Conservation (phyloP, 2,797 vertebrate species). For the Enteromius unitaeniatus region DNA sequence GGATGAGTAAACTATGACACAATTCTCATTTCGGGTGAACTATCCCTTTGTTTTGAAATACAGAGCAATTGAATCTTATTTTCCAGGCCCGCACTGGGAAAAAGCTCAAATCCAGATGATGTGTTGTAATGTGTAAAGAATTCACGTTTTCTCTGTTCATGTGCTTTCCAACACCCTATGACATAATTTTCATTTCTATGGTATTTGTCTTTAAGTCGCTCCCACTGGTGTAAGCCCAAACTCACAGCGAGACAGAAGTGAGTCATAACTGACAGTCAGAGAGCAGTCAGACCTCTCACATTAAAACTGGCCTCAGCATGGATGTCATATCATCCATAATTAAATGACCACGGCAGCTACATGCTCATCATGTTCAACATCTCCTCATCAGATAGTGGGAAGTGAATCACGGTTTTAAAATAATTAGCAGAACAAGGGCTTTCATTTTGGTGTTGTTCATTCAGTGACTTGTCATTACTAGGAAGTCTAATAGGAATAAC, state of each 20-base stretch:
- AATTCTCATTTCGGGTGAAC: background rate
- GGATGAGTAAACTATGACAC: constrained; percentile 5
- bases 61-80: constrained; percentile 8
- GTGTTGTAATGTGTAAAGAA: constrained; percentile 21
- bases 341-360: background rate
- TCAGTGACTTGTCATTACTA: background rate
- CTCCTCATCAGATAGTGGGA: constrained; percentile 15
- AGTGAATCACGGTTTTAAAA: background rate
- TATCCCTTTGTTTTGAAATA: background rate
- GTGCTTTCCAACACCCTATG: constrained; percentile 39
- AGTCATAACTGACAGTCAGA: constrained; percentile 32
- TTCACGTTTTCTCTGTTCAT: constrained; percentile 3
- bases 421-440: background rate
- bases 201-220: background rate
- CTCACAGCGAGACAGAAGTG: constrained; percentile 27
- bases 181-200: constrained; percentile 14
- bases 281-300: constrained; percentile 15
- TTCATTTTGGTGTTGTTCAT: background rate
- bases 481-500: constrained; percentile 1
- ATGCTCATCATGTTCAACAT: constrained; percentile 17
- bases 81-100: background rate
- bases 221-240: background rate
- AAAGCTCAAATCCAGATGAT: constrained; percentile 1
- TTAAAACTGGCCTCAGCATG: constrained; percentile 24
- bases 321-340: constrained; percentile 14